These are phyloP conservation scores for Megathymus violae DNA, from an alignment of 1,140 invertebrate species.

Conservation along the genomic window DNA sequence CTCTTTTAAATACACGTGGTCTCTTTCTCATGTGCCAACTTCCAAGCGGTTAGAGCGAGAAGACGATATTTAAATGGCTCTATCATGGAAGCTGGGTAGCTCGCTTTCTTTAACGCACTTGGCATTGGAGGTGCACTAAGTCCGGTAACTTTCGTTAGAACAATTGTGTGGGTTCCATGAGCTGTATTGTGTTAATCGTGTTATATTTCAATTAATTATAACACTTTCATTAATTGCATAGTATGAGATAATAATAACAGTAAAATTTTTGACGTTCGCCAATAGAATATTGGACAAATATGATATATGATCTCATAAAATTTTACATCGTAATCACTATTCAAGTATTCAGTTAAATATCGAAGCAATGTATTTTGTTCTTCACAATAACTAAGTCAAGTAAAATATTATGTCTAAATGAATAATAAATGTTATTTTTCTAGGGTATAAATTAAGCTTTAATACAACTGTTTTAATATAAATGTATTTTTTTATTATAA, in stretches of 20 bases:
- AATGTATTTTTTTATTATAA: too few relatives aligned
- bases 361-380: too few relatives aligned
- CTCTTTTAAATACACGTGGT: constrained; percentile 79
- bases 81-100: constrained; percentile 56
- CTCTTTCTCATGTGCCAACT: constrained; percentile 61
- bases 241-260: constrained; percentile 30
- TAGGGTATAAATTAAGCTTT: too few relatives aligned
- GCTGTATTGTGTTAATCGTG: constrained; percentile 45
- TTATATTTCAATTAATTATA: constrained; percentile 53
- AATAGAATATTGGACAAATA: neutral
- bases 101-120: constrained; percentile 82
- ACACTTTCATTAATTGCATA: constrained; percentile 60
- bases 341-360: too few relatives aligned
- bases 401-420: too few relatives aligned
- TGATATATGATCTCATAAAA: too few relatives aligned
- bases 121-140: constrained; percentile 75
- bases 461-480: too few relatives aligned
- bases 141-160: constrained; percentile 81
- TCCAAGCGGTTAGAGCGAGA: constrained; percentile 60
- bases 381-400: too few relatives aligned
- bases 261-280: neutral
- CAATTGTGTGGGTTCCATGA: constrained; percentile 58
- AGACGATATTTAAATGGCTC: constrained; percentile 63
- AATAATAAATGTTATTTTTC: too few relatives aligned
- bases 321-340: too few relatives aligned